Base-by-base conservation (phyloP, 2,113 vertebrate species). In the Neomonachus schauinslandi region DNA sequence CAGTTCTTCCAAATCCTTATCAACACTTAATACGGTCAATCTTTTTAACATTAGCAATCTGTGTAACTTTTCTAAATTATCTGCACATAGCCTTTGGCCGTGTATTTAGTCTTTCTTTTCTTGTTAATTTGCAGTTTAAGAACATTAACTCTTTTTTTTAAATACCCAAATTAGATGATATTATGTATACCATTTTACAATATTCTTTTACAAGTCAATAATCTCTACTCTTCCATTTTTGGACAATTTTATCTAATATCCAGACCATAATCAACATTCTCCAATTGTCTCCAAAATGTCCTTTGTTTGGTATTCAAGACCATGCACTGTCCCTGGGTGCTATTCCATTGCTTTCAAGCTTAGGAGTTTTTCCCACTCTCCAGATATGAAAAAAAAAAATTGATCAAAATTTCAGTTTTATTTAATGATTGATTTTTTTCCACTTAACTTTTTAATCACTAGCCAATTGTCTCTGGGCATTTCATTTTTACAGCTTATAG, bases 231-330 rank as follows among this genome's bases (percentile, higher is more conserved):
- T 87, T 83, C 57, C 67, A 69, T 69, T 69, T 89, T 46, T 84
- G 55, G 36, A 69, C 39, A 51, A 33, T 87, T 59, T 76, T 46
- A 87, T 36, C 33, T 77, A 77, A 84, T 6, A 39, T 11, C 14
- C 33, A 93, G 49, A 51, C 19, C 13, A 76, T 67, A 83, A 93
- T 57, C 8, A 89, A 93, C 33, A 83, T 89, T 74, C 15, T 57
- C 77, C 59, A 49, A 49, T 9, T 51, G 26, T 55, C 79, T 93
- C 59, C 24, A 77, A 84, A 84, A 69, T 42, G 33, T 16, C 59
- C 85, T 89, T 67, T 76, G 49, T 83, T 96, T 89, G 51, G 15
- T 55, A 83, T n/a, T 95, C 46, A 82, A 94, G 53, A 51, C 12
- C 61, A 87, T 57, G 31, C 15, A 91, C 31, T 19, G 49, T 55